Evolutionary conservation across 2,797 vertebrate genomes (phyloP), one percentile per base, ranked within the genome.

Genomic region (Anniella stebbinsi): DNA sequence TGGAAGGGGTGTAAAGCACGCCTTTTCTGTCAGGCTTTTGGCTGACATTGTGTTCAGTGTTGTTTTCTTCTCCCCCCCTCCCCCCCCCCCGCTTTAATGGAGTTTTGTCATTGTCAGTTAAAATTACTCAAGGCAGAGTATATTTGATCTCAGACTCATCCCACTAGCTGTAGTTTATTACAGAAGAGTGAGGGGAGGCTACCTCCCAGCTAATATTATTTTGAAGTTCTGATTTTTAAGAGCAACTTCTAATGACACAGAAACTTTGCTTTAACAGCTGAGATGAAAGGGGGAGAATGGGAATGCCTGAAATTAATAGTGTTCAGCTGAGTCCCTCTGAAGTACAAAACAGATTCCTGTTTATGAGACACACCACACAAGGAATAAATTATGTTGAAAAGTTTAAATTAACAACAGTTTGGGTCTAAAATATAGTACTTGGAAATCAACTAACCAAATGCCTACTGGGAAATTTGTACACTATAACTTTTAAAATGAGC

Each of bases 381-480:
- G 90, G 25, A 36, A 90, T 63, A 93, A 89, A 90, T 87, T 93
- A 92, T 4, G 10, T 25, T 91, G 88, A 85, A 92, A 93, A 86
- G 77, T 91, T 91, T 85, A 93, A 92, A 93, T 25, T 93, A 88
- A 48, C 25, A 77, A 72, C 25, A 70, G 67, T 15, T 92, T 93
- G 88, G 90, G 94, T 87, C 93, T 96, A 93, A 93, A 92, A 93
- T 94, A 95, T 92, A 93, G 94, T 95, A 95, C 92, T 94, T 67
- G 66, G 92, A 93, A 94, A 93, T 87, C 93, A 95, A 94, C 93
- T 95, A 95, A 95, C 0, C 78, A 89, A 93, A 91, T 13, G 41
- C 88, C 91, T 91, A 88, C 88, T 13, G 90, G 93, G 87, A 95
- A 89, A 82, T 86, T 89, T 92, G 81, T 90, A 92, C 86, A 88